Percentiles rank a stretch among this genome's conserved stretches.
phyloP scores from a whole-genome alignment of 2,797 vertebrate species.

The Sarcoramphus papa region DNA sequence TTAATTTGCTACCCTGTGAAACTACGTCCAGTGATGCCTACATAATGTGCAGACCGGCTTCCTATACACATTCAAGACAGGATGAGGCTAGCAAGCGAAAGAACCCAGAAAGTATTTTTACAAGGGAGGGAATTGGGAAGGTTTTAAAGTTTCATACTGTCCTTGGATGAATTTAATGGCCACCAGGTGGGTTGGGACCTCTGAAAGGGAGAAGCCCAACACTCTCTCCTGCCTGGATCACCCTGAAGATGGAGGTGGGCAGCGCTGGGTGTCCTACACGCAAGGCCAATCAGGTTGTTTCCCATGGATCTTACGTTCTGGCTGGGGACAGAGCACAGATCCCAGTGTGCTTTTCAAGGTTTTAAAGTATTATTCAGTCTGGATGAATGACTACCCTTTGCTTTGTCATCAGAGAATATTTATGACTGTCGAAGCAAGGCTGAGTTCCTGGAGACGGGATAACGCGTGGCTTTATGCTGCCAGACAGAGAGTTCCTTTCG shows the following conservation, averaged over 20 bases:
- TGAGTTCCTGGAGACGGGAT: slow-evolving; percentile 53
- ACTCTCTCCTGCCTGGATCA: not conserved
- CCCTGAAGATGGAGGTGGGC: not conserved
- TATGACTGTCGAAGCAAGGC: slow-evolving; percentile 4
- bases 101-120: not conserved
- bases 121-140: not conserved
- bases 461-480: slow-evolving; percentile 53
- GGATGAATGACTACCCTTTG: slow-evolving; percentile 8
- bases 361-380: slow-evolving; percentile 4
- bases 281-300: not conserved
- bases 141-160: not conserved
- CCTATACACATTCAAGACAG: not conserved
- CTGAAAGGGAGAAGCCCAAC: not conserved
- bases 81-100: not conserved
- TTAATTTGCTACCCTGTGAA: not conserved
- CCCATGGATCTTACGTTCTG: not conserved
- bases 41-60: not conserved
- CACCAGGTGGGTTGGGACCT: not conserved
- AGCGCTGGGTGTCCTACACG: rapidly evolving
- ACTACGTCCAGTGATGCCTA: not conserved
- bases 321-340: not conserved
- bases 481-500: slow-evolving; percentile 59
- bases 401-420: slow-evolving; percentile 54
- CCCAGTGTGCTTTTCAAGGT: not conserved
- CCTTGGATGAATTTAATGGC: not conserved